Evolutionary conservation across 2,113 vertebrate species (phyloP).

Genomic region (Anser cygnoides): DNA sequence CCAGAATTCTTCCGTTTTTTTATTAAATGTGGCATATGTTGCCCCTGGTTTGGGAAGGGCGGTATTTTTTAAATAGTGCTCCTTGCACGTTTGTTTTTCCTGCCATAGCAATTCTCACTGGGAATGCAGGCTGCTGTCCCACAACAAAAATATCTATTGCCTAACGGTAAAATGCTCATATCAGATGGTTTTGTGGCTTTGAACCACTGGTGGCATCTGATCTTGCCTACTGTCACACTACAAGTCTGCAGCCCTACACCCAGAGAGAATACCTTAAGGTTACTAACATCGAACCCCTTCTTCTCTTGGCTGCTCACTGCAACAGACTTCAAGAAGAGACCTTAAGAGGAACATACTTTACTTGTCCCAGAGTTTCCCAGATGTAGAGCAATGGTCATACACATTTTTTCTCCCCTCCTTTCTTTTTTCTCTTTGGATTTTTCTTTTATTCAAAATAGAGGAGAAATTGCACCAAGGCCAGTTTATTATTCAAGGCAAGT

Average conservation of each 20-base stretch:
- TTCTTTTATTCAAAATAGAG: not conserved
- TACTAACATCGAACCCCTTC: not conserved
- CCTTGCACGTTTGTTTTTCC: not conserved
- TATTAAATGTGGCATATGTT: not conserved
- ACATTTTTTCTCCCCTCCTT: not conserved
- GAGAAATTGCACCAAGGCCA: not conserved
- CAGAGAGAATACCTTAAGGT: not conserved
- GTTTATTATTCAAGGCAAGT: not conserved
- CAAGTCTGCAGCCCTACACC: not conserved
- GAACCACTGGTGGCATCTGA: slow-evolving; percentile 6
- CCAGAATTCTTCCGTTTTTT: not conserved
- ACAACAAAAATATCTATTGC: slow-evolving; percentile 32
- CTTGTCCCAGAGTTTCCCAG: not conserved
- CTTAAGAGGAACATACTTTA: not conserved
- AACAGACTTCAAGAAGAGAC: not conserved
- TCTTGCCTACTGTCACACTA: not conserved
- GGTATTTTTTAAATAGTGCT: slow-evolving; percentile 36
- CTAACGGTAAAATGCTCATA: not conserved
- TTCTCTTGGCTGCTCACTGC: not conserved
- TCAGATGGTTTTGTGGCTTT: slow-evolving; percentile 36
- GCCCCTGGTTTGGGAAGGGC: slow-evolving; percentile 29
- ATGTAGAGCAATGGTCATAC: accelerated
- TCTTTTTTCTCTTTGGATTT: not conserved
- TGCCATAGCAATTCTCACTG: not conserved
- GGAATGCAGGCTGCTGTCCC: not conserved